Conservation (phyloP, 2,113 vertebrate species). For the Strix aluco region DNA sequence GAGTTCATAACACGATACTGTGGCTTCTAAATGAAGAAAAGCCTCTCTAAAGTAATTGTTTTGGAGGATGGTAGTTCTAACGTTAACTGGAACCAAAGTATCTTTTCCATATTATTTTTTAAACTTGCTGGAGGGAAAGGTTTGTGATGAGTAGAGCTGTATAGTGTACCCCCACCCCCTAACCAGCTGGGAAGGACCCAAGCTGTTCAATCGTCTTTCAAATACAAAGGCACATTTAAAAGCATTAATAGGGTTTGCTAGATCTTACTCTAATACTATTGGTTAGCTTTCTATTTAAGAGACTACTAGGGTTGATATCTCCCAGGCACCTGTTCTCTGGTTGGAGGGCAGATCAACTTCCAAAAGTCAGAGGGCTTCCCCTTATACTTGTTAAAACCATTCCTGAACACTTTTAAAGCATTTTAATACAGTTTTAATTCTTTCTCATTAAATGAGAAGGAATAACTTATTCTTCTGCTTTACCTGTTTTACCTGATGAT, state of each 20-base stretch:
- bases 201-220: neutral
- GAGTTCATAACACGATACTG: neutral
- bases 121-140: neutral
- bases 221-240: neutral
- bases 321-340: neutral
- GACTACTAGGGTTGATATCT: neutral
- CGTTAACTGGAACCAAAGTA: neutral
- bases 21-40: neutral
- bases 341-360: neutral
- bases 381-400: neutral
- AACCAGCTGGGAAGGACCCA: neutral
- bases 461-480: neutral
- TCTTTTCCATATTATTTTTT: neutral
- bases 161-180: fast-evolving
- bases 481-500: neutral
- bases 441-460: neutral
- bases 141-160: neutral
- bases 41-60: neutral
- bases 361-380: neutral
- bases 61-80: neutral
- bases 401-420: neutral
- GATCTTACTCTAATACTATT: neutral
- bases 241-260: neutral
- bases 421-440: neutral
- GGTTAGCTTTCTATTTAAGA: neutral